A percentile compares a stretch with the other conserved stretches of the same genome.
Conservation (phyloP, 2,113 vertebrate genomes). For the Hippocampus comes region DNA sequence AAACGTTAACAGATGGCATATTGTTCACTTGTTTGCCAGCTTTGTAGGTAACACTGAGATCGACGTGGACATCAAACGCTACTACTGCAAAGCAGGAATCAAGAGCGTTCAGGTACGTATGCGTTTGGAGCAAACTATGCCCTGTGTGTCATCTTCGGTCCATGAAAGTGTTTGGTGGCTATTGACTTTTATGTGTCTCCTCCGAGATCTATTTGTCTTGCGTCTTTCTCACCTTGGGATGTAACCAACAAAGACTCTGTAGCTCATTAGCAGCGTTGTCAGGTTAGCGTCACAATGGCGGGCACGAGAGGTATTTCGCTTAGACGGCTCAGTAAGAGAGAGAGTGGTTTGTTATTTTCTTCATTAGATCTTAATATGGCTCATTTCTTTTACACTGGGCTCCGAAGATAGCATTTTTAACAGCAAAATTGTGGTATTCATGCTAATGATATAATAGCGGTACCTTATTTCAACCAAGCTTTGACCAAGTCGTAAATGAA, state of each 20-base stretch:
- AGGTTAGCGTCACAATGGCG: not conserved
- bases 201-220: slow-evolving; percentile 27
- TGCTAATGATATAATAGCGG: not conserved
- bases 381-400: too few relatives aligned
- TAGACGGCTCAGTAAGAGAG: too few relatives aligned
- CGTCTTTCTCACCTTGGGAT: slow-evolving; percentile 25
- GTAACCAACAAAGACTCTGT: slow-evolving; percentile 16
- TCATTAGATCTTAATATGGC: too few relatives aligned
- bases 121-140: not conserved
- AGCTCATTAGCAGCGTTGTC: not conserved
- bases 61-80: slow-evolving; percentile 93
- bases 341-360: too few relatives aligned
- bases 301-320: not conserved
- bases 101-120: slow-evolving; percentile 90
- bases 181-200: slow-evolving; percentile 33
- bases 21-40: slow-evolving; percentile 64
- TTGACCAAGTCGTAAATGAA: too few relatives aligned
- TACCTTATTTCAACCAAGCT: too few relatives aligned
- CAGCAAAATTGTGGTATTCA: not conserved
- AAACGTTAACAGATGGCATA: not conserved
- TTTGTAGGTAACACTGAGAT: slow-evolving; percentile 96
- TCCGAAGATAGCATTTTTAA: too few relatives aligned
- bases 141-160: not conserved
- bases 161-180: slow-evolving; percentile 8
- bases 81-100: slow-evolving; percentile 97